phyloP scores from a whole-genome alignment of 2,888 invertebrate genomes.

The Lithosia quadra region DNA sequence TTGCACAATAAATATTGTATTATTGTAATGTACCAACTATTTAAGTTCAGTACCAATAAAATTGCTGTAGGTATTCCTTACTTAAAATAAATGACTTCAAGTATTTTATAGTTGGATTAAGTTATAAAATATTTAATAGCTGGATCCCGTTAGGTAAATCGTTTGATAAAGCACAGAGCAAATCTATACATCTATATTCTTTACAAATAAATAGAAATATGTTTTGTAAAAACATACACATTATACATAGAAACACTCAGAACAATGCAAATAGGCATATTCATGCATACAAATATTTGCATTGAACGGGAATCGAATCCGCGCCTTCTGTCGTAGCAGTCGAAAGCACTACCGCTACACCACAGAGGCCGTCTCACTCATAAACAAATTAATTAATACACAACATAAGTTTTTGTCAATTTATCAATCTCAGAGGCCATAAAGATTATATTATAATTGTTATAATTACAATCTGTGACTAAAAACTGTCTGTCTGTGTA shows the following conservation, averaged over 20 bases:
- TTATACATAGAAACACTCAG: too few relatives aligned
- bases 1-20: slow-evolving; percentile 11
- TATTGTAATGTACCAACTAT: not conserved
- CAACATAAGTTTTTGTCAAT: slow-evolving; percentile 7
- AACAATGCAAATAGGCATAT: too few relatives aligned
- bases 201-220: too few relatives aligned
- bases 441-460: slow-evolving; percentile 10
- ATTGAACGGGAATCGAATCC: too few relatives aligned
- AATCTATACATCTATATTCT: too few relatives aligned
- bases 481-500: slow-evolving; percentile 36
- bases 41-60: slow-evolving; percentile 4
- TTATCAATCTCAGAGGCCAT: slow-evolving; percentile 14
- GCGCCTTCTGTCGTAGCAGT: too few relatives aligned
- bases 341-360: too few relatives aligned
- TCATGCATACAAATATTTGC: too few relatives aligned
- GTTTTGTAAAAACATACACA: too few relatives aligned
- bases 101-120: not conserved
- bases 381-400: not conserved
- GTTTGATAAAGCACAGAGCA: too few relatives aligned
- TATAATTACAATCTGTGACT: slow-evolving; percentile 7
- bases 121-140: not conserved
- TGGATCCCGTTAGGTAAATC: too few relatives aligned
- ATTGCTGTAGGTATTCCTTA: not conserved
- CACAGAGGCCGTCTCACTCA: too few relatives aligned
- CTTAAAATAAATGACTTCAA: not conserved